These are phyloP conservation scores for Limanda limanda DNA, from an alignment of 2,113 vertebrate species.

Conservation along the genomic window DNA sequence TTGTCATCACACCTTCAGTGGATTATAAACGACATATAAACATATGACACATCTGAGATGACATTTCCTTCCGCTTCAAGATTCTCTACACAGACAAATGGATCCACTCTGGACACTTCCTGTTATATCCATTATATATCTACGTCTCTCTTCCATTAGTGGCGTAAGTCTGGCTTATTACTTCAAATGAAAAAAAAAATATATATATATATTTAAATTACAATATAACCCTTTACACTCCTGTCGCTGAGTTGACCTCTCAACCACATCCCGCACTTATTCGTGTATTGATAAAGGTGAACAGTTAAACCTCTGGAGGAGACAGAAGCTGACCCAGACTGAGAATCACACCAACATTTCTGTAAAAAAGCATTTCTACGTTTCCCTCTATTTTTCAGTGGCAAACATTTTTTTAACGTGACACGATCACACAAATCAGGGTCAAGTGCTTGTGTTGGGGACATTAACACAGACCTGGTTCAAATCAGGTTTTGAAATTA, in stretches of 20 bases:
- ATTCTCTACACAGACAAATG: neutral
- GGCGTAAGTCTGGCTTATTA: no score
- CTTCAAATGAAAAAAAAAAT: no score
- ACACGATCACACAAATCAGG: neutral
- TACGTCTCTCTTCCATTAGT: no score
- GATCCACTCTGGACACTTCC: neutral
- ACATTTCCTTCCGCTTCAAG: neutral
- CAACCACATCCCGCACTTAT: neutral
- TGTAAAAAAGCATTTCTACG: neutral
- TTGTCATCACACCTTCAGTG: conserved; percentile 4
- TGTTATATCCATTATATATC: no score
- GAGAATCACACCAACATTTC: neutral
- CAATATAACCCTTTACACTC: neutral
- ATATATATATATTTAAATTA: no score
- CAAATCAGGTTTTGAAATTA: conserved; percentile 1
- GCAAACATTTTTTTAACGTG: no score
- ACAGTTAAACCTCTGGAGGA: conserved; percentile 1
- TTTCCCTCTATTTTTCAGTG: neutral
- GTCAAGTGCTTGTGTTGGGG: neutral
- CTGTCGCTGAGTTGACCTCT: neutral
- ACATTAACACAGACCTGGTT: conserved; percentile 34
- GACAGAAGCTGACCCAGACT: conserved; percentile 46
- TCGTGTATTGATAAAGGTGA: neutral
- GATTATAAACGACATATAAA: no score
- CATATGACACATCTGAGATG: neutral